phyloP scores from a whole-genome alignment of 2,797 vertebrate species.

The Hydrophis major region DNA sequence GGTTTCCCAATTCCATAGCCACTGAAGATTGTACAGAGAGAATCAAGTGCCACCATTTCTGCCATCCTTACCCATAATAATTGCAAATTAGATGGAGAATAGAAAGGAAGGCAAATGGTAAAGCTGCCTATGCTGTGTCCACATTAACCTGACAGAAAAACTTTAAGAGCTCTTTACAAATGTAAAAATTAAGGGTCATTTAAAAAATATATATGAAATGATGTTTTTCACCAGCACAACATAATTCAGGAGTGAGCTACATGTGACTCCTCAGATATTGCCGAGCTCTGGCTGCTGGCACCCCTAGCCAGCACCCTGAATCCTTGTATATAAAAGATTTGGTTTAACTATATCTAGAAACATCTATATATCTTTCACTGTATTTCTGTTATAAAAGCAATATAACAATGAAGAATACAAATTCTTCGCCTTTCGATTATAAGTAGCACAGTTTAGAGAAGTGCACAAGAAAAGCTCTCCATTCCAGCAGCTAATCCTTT shows the following conservation, averaged over 20 bases:
- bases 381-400: slow-evolving; percentile 12
- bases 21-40: neutral
- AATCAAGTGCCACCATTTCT: neutral
- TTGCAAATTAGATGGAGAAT: slow-evolving; percentile 33
- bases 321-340: neutral
- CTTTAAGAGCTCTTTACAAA: slow-evolving; percentile 43
- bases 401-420: slow-evolving; percentile 5
- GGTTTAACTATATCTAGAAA: neutral
- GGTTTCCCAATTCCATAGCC: no score
- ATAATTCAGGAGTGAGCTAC: neutral
- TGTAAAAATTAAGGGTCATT: slow-evolving; percentile 42
- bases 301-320: neutral
- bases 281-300: neutral
- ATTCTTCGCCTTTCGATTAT: neutral
- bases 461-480: rapidly evolving
- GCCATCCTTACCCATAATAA: neutral
- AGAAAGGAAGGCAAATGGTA: slow-evolving; percentile 15
- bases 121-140: slow-evolving; percentile 18
- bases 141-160: slow-evolving; percentile 22
- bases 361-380: neutral
- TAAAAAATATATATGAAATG: slow-evolving; percentile 25
- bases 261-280: neutral
- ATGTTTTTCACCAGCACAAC: slow-evolving; percentile 8
- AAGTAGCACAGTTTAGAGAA: rapidly evolving
- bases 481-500: neutral